These are phyloP conservation scores for Pseudococcus viburni DNA, from an alignment of 2,888 invertebrate species.

Conservation along the genomic window DNA sequence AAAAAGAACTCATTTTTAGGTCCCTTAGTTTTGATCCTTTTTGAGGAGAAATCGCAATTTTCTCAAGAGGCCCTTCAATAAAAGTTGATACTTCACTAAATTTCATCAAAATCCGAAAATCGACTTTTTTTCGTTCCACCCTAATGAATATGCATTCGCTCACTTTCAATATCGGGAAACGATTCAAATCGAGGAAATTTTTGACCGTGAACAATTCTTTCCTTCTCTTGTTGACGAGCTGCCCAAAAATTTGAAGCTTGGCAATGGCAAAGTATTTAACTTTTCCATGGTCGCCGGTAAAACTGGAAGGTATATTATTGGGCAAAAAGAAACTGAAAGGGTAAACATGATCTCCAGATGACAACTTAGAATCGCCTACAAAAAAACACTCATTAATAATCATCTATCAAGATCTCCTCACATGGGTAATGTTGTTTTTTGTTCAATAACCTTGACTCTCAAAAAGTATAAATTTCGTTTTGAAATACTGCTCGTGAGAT, in stretches of 20 bases:
- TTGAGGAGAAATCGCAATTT: too few relatives aligned
- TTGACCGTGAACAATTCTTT: constrained; percentile 87
- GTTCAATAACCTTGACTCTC: constrained; percentile 74
- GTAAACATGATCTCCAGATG: constrained; percentile 81
- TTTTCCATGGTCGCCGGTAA: constrained; percentile 81
- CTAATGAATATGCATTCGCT: constrained; percentile 68
- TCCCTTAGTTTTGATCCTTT: too few relatives aligned
- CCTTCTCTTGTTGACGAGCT: constrained; percentile 83
- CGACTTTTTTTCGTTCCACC: too few relatives aligned
- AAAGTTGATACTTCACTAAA: too few relatives aligned
- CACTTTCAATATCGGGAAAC: constrained; percentile 80
- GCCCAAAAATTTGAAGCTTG: constrained; percentile 85
- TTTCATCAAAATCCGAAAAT: too few relatives aligned
- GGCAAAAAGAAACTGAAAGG: constrained; percentile 85
- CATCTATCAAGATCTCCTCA: not conserved
- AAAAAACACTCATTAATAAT: not conserved
- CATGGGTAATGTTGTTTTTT: not conserved
- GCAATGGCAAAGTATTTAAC: constrained; percentile 87
- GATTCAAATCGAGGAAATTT: constrained; percentile 86
- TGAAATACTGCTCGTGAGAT: constrained; percentile 86
- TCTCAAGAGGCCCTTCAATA: too few relatives aligned
- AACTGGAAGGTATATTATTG: constrained; percentile 83
- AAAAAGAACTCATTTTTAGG: too few relatives aligned
- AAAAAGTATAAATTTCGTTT: constrained; percentile 81
- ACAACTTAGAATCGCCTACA: constrained; percentile 81